phyloP scores from a whole-genome alignment of 2,888 invertebrate genomes.

The Lasioglossum marginatum region DNA sequence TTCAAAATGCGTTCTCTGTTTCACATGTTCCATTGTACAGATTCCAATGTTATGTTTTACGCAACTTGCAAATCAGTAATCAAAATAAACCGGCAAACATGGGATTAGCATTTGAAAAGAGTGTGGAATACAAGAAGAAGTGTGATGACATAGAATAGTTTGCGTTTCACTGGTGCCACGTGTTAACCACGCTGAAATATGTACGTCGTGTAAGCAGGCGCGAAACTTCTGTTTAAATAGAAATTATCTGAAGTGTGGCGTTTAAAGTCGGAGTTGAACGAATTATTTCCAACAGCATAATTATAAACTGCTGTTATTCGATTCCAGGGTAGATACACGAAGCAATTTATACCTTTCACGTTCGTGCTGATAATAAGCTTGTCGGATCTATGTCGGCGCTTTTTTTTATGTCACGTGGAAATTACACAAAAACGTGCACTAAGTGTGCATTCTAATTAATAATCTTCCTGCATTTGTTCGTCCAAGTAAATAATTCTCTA shows the following conservation, averaged over 20 bases:
- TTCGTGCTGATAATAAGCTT: slow-evolving; percentile 45
- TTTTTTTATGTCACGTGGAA: slow-evolving; percentile 34
- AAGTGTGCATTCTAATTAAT: slow-evolving; percentile 43
- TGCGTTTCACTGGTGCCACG: background rate
- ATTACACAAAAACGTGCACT: slow-evolving; percentile 25
- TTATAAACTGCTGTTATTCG: slow-evolving; percentile 45
- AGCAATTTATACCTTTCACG: slow-evolving; percentile 44
- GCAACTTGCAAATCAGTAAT: background rate
- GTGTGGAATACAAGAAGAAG: background rate
- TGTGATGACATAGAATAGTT: slow-evolving; percentile 8
- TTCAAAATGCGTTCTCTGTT: background rate
- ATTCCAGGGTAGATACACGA: slow-evolving; percentile 47
- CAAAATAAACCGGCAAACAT: background rate
- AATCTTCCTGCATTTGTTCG: background rate
- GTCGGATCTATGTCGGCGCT: slow-evolving; percentile 38
- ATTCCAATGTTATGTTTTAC: background rate
- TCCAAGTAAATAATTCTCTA: background rate
- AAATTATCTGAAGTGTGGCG: slow-evolving; percentile 21
- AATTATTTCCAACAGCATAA: slow-evolving; percentile 9
- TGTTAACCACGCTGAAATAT: background rate
- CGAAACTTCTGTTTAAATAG: slow-evolving; percentile 22
- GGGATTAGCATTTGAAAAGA: background rate
- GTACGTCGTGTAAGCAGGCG: background rate
- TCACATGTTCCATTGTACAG: background rate
- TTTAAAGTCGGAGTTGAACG: slow-evolving; percentile 21